Base-by-base conservation (phyloP, 2,113 vertebrate genomes). In the Campylomormyrus numenius region DNA sequence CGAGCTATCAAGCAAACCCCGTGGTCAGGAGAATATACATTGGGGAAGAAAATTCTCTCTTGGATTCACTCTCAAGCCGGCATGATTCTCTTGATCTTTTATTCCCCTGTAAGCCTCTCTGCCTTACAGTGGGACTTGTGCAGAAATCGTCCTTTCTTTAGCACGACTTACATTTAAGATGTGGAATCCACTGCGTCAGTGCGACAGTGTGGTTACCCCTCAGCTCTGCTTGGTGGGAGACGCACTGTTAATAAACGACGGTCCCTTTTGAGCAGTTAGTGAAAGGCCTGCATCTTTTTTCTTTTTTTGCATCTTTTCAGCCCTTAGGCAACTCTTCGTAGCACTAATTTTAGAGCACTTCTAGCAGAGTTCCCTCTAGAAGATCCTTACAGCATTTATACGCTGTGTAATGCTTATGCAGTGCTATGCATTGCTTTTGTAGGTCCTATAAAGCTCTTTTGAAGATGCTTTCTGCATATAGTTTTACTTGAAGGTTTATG, bases 11-110 rank as follows among this genome's bases (percentile, higher is more conserved):
- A n/a, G 50, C 48, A 85, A 58, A 53, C 50, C 77, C 50, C 53
- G 52, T 84, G 49, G 49, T 89, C 50, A 56, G 77, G 31, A 89
- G 89, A 80, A 84, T 62, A 56, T 46, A 31, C 74, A 24, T 39
- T 15, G 50, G n/a, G 39, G 49, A 89, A 80, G 88, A 66, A 89
- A 89, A 74, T 80, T 80, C 88, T 31, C 70, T 27, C 31, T 89
- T 39, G 48, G 62, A 50, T 74, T 56, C 42, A 39, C 70, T 88
- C 58, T 45, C 19, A 49, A 21, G 27, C 88, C 62, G n/a, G n/a
- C 88, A 49, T 74, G 88, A 74, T 50, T 5, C n/a, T 17, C 58
- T 89, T 66, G 6, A 19, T 77, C 53, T 74, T 89, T 46, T 89
- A 31, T 50, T 39, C 42, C 58, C 74, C 58, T 31, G 62, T 58